These are phyloP conservation scores for Antennarius striatus DNA, from an alignment of 2,113 vertebrate species.

Conservation along the genomic window DNA sequence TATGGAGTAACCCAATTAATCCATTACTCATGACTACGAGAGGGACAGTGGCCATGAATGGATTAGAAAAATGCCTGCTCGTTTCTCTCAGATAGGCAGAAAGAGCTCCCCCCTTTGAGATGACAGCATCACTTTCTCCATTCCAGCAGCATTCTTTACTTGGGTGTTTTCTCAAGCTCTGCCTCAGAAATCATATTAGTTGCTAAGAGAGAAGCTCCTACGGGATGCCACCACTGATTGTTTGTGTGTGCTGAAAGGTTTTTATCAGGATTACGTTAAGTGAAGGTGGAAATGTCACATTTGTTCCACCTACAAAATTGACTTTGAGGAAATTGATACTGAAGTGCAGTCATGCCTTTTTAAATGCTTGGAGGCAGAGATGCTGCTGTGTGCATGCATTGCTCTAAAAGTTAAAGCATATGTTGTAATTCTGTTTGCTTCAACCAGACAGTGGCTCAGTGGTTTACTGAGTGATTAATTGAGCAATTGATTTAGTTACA, in stretches of 20 bases:
- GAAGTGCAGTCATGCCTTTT: conserved; percentile 26
- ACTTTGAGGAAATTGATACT: conserved; percentile 52
- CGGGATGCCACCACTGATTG: conserved; percentile 65
- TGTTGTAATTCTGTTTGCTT: conserved; percentile 22
- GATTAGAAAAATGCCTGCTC: conserved; percentile 73
- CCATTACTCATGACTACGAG: conserved; percentile 74
- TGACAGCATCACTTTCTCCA: conserved; percentile 62
- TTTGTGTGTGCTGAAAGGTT: conserved; percentile 50
- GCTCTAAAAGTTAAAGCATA: conserved; percentile 15
- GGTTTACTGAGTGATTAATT: conserved; percentile 26
- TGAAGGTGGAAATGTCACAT: conserved; percentile 60
- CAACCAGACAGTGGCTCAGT: not conserved
- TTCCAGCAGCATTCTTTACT: conserved; percentile 40
- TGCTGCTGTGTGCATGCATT: not conserved
- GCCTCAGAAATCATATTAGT: conserved; percentile 73
- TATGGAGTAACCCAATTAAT: conserved; percentile 82
- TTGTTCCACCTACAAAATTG: conserved; percentile 56
- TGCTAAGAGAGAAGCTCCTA: conserved; percentile 64
- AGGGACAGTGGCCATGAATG: conserved; percentile 67
- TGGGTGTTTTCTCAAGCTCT: conserved; percentile 49
- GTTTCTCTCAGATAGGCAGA: conserved; percentile 55
- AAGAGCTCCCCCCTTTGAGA: conserved; percentile 56
- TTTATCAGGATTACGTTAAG: conserved; percentile 63
- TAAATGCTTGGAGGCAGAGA: conserved; percentile 22
- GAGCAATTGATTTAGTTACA: conserved; percentile 32